Evolutionary conservation across 2,797 vertebrate genomes (phyloP), one percentile per base, ranked within the genome.

Genomic region (Bradypodion ventrale): DNA sequence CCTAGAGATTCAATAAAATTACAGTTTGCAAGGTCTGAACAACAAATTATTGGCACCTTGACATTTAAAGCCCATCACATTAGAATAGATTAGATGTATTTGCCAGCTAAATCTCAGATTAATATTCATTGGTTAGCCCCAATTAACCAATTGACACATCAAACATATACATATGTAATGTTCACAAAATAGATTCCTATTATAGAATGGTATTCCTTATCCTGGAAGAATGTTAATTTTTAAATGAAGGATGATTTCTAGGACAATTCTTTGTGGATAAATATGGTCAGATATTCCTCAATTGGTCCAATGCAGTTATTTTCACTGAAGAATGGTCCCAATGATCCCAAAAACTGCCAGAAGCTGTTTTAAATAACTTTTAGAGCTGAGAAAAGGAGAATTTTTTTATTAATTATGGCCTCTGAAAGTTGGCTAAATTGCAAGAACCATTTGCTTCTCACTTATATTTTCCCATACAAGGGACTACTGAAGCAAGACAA

Each of bases 121-220:
- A 75, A 35, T 32, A 62, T 82, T 78, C 72, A 7, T 46, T 73
- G 83, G 82, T 83, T 83, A 91, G 84, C 56, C 78, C 2, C 9
- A 87, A 86, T 79, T 13, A 89, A 84, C 87, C 9, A 25, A 86
- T 90, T 87, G 89, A 90, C 90, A 85, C 46, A 40, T 52, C 27
- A 69, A 69, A 69, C 73, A 52, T 32, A 80, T 69, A 52, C 32
- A 69, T 40, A 37, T 37, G 46, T 37, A 16, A 49, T 69, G 68
- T 69, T 80, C 46, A 40, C 32, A 80, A 69, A 49, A 80, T 56
- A 59, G 65, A 80, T 80, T 40, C 56, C 52, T 13, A 32, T 46
- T 80, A 52, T 52, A 13, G 9, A 44, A 49, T 46, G 62, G 19
- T 13, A 73, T 46, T 70, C 42, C 63, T 66, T 68, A 68, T 49